Evolutionary conservation across 2,888 invertebrate genomes (phyloP).

Genomic region (Stictocephala bisonia): DNA sequence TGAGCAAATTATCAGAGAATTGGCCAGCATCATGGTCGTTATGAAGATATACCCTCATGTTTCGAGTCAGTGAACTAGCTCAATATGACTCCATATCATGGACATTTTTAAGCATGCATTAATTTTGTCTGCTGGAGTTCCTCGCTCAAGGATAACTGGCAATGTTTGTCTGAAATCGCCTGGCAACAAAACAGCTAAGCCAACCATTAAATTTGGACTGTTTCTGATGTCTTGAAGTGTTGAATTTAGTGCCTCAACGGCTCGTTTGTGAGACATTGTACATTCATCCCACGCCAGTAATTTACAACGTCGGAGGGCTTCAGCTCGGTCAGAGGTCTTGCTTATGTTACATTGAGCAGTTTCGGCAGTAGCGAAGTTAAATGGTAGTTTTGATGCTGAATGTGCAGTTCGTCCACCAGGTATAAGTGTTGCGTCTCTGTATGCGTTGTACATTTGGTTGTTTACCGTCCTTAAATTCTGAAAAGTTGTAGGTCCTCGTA

Average conservation of each 20-base stretch:
- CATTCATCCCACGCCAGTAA: slow-evolving; percentile 17
- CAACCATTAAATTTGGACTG: not conserved
- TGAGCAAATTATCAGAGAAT: not conserved
- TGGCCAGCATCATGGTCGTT: slow-evolving; percentile 10
- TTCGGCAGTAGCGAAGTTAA: not conserved
- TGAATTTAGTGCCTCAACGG: not conserved
- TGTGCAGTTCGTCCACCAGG: too few relatives aligned
- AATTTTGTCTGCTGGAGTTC: slow-evolving; percentile 20
- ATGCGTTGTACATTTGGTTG: too few relatives aligned
- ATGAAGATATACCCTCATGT: too few relatives aligned
- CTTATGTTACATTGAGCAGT: not conserved
- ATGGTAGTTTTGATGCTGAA: not conserved
- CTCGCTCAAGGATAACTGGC: not conserved
- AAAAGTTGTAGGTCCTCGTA: too few relatives aligned
- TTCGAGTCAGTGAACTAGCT: slow-evolving; percentile 4
- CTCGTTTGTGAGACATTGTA: not conserved
- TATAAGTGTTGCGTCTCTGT: too few relatives aligned
- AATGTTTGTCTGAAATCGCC: slow-evolving; percentile 7
- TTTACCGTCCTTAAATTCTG: too few relatives aligned
- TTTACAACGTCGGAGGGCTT: slow-evolving; percentile 9
- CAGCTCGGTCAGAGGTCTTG: not conserved
- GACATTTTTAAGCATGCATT: not conserved
- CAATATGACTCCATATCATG: not conserved
- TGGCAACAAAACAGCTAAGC: not conserved
- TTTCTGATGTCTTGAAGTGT: not conserved